Evolutionary conservation across 1,140 invertebrate species (phyloP).

Genomic region (Brachionus paranguensis): DNA sequence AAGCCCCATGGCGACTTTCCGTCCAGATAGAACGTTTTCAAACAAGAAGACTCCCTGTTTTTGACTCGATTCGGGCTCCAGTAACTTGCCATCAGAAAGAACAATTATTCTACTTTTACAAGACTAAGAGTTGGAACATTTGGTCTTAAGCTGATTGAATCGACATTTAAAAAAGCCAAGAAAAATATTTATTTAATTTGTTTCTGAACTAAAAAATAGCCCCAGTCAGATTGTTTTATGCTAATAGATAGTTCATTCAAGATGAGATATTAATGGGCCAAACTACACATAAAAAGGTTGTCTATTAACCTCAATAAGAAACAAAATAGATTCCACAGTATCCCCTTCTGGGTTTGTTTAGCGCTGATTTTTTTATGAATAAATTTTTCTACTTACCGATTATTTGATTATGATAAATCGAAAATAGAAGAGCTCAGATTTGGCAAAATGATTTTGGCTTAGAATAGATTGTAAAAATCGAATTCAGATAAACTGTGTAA

Average conservation of each 20-base stretch:
- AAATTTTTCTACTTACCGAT: background rate
- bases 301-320: background rate
- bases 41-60: background rate
- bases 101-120: background rate
- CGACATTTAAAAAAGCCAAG: background rate
- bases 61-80: background rate
- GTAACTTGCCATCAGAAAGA: background rate
- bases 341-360: background rate
- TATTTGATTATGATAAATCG: background rate
- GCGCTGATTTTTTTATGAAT: background rate
- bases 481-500: background rate
- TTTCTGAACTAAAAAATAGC: background rate
- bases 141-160: background rate
- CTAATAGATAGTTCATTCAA: background rate
- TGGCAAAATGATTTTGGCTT: background rate
- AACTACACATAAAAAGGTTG: background rate
- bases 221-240: background rate
- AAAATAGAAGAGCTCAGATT: background rate
- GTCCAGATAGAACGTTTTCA: conserved; percentile 7
- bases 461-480: background rate
- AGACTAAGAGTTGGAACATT: background rate
- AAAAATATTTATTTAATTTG: background rate
- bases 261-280: background rate
- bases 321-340: background rate
- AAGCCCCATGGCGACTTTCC: conserved; percentile 25